phyloP scores from a whole-genome alignment of 1,140 invertebrate genomes.

The Grapholita molesta region DNA sequence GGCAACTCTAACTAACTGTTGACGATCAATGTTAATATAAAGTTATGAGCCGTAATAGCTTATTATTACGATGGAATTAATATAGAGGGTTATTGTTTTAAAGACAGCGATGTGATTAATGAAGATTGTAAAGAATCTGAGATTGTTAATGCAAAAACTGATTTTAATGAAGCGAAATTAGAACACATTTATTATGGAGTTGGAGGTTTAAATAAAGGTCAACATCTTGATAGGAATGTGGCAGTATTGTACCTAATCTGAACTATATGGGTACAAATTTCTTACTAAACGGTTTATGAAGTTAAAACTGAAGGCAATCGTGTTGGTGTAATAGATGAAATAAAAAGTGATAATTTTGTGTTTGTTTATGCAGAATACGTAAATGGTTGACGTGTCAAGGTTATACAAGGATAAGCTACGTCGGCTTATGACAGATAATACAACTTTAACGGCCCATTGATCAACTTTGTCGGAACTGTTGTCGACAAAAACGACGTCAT shows the following conservation, averaged over 20 bases:
- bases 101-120: constrained; percentile 63
- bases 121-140: constrained; percentile 25
- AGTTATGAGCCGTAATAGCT: constrained; percentile 50
- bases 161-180: background rate
- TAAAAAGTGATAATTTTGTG: background rate
- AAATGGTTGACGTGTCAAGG: constrained; percentile 27
- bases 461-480: constrained; percentile 28
- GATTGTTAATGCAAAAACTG: background rate
- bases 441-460: constrained; percentile 28
- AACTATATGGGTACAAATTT: too few species aligned
- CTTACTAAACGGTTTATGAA: too few species aligned
- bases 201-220: background rate
- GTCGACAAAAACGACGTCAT: constrained; percentile 25
- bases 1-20: constrained; percentile 60
- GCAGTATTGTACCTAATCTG: background rate
- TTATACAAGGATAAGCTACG: constrained; percentile 22
- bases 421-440: constrained; percentile 24
- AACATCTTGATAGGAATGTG: background rate
- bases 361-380: background rate
- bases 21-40: constrained; percentile 50
- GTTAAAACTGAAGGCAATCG: background rate
- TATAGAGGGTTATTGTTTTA: constrained; percentile 65
- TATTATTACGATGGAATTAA: constrained; percentile 57
- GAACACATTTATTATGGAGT: background rate
- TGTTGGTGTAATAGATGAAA: background rate